A percentile compares a stretch with the other conserved stretches of the same genome.
Conservation (phyloP, 1,140 invertebrate species). For the Drosophila nasuta region DNA sequence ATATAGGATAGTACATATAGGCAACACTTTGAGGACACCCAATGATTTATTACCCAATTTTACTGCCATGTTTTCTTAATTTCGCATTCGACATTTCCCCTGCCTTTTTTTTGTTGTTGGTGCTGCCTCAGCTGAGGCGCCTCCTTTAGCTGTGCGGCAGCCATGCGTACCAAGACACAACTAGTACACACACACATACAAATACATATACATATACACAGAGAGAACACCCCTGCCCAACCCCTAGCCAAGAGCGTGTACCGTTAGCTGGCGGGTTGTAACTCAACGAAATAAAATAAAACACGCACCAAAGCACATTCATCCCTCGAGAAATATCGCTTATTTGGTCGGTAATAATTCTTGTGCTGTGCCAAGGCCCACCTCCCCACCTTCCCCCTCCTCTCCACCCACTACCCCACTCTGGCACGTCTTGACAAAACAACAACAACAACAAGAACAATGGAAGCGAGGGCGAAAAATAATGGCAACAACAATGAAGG, state of each 20-base stretch:
- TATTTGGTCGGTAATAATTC: conserved; percentile 85
- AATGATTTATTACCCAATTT: conserved; percentile 83
- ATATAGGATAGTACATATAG: conserved; percentile 23
- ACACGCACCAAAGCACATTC: conserved; percentile 85
- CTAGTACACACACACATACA: conserved; percentile 21
- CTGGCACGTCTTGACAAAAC: conserved; percentile 39
- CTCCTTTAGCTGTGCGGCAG: conserved; percentile 55
- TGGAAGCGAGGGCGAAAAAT: conserved; percentile 41
- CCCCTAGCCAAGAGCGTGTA: conserved; percentile 49
- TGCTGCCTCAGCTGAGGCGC: conserved; percentile 37
- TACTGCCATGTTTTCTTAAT: conserved; percentile 84
- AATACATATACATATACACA: conserved; percentile 39
- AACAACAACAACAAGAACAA: conserved; percentile 59
- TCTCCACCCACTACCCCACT: not conserved
- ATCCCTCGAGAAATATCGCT: conserved; percentile 85
- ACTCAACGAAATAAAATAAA: conserved; percentile 85
- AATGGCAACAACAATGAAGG: conserved; percentile 58
- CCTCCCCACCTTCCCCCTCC: not conserved
- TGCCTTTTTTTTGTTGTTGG: conserved; percentile 3
- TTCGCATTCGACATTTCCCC: conserved; percentile 83
- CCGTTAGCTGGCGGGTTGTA: conserved; percentile 78
- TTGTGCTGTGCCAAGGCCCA: conserved; percentile 58
- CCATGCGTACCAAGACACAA: conserved; percentile 70
- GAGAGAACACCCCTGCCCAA: no score
- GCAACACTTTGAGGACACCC: conserved; percentile 77